phyloP scores from a whole-genome alignment of 2,113 vertebrate species.

The Bothrops jararaca region DNA sequence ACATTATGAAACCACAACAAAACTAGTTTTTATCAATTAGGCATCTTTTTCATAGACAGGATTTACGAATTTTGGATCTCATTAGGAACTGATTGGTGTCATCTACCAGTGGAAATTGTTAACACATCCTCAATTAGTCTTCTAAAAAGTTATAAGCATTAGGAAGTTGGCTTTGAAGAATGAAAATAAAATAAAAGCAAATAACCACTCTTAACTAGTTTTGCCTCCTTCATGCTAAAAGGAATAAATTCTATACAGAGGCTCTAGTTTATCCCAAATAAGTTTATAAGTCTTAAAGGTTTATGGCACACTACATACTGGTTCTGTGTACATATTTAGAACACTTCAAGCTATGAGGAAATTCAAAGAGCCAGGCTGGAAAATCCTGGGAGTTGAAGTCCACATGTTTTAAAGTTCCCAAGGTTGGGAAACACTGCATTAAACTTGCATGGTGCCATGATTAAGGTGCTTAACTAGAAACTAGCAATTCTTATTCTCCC shows the following conservation, averaged over 20 bases:
- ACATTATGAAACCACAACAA: background rate
- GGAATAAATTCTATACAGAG: background rate
- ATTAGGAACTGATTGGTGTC: background rate
- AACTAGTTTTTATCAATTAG: background rate
- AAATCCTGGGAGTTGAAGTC: background rate
- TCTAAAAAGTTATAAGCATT: background rate
- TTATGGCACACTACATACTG: no score
- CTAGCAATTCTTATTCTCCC: background rate
- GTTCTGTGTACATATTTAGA: background rate
- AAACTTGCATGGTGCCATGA: background rate
- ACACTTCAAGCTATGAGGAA: background rate
- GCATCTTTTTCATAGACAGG: background rate
- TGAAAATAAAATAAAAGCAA: background rate
- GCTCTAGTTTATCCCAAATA: background rate
- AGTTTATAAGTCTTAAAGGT: background rate
- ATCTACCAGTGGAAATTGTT: background rate
- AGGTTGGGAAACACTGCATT: background rate
- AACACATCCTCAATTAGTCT: background rate
- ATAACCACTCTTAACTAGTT: background rate
- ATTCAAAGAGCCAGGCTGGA: background rate
- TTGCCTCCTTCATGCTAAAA: background rate
- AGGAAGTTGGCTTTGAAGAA: background rate
- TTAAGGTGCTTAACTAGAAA: background rate
- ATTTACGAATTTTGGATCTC: background rate
- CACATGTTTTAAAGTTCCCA: background rate